Evolutionary conservation across 2,797 vertebrate species (phyloP), one percentile per base, ranked within the genome.

Genomic region (Microtus agrestis): DNA sequence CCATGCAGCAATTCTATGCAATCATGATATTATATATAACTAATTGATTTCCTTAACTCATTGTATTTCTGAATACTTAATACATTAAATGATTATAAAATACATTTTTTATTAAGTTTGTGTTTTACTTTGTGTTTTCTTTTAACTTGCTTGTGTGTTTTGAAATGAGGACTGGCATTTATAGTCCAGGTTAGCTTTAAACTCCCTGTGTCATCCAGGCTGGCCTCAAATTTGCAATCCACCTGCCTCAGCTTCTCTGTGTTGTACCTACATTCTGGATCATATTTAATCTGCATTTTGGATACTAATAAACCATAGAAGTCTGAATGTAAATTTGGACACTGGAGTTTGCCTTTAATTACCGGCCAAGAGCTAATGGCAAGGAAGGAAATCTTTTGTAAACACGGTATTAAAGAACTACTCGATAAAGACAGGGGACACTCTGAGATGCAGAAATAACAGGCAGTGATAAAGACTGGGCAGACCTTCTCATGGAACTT

Each of bases 401-500:
- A 92, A 76, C 15, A 59, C 2, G 4, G 10, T 11, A 23, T 40
- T 1, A 4, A 37, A 81, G 80, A 71, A 27, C 19, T 63, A 46
- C 71, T 77, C 23, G 1, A 46, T 31, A 46, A 65, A 78, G 54
- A 46, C 9, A 74, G 54, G 1, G 4, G 37, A 40, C 10, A 8
- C 21, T 37, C n/a, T 56, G 23, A 73, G 34, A 77, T 1, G 31
- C 0, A 11, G 77, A 31, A 6, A 29, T 0, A 7, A 34, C 15
- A 0, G 19, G 69, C 67, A 61, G 15, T 14, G 48, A 5, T 73
- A 37, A n/a, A 19, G 48, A 73, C 12, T 63, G 27, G 29, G 87
- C 96, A 13, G 96, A 99, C 99, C 99, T 98, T 99, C 82, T 99
- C 99, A 19, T 99, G 99, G 95, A 99, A 99, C 91, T 95, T 98